phyloP scores from a whole-genome alignment of 2,888 invertebrate genomes.

The Drosophila neotestacea region DNA sequence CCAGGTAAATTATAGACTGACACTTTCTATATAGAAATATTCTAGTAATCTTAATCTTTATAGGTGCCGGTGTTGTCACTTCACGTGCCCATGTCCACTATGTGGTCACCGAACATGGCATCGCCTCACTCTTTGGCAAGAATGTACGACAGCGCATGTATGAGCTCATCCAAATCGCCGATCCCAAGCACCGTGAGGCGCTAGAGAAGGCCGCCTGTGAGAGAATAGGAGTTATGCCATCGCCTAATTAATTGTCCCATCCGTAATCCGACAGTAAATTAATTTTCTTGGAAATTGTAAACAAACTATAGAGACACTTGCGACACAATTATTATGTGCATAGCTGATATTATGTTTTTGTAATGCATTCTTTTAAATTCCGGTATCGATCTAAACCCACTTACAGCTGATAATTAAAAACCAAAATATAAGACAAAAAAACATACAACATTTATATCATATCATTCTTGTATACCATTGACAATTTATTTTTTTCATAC shows the following conservation, averaged over 20 bases:
- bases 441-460: neutral
- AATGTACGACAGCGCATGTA: conserved; percentile 95
- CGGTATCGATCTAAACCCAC: conserved; percentile 7
- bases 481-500: conserved; percentile 42
- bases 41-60: neutral
- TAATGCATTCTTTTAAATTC: conserved; percentile 18
- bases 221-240: conserved; percentile 91
- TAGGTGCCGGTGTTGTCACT: conserved; percentile 97
- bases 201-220: conserved; percentile 96
- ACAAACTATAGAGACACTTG: neutral
- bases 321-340: neutral
- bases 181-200: conserved; percentile 93
- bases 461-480: conserved; percentile 28
- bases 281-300: neutral
- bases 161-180: conserved; percentile 94
- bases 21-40: neutral
- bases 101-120: conserved; percentile 96
- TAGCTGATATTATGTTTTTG: conserved; percentile 17
- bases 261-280: conserved; percentile 2
- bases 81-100: conserved; percentile 96
- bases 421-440: conserved; percentile 12
- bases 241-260: conserved; percentile 45
- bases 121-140: conserved; percentile 95
- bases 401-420: conserved; percentile 22
- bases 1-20: conserved; percentile 86